Percentiles rank a stretch among this genome's conserved stretches.
phyloP scores from a whole-genome alignment of 2,113 vertebrate genomes.

The Condylura cristata region DNA sequence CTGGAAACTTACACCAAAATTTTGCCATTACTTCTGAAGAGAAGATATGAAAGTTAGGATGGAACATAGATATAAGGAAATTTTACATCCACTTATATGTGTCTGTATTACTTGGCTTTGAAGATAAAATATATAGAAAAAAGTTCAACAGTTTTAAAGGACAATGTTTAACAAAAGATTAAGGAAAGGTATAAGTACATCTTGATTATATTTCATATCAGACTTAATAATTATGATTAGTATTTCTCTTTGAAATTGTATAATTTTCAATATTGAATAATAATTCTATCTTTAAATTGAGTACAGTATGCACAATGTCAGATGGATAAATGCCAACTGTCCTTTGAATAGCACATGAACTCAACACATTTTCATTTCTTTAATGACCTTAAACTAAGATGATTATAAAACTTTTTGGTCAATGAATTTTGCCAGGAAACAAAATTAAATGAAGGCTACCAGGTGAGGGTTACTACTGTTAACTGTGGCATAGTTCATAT shows the following conservation, averaged over 20 bases:
- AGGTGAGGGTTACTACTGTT: neutral
- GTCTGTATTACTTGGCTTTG: neutral
- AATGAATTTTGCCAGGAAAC: neutral
- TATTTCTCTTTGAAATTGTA: neutral
- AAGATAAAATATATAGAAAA: neutral
- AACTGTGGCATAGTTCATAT: neutral
- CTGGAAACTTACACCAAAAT: neutral
- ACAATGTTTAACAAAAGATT: neutral
- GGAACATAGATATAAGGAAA: neutral
- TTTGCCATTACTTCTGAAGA: neutral
- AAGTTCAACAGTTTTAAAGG: neutral
- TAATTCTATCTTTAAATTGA: neutral
- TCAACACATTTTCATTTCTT: slow-evolving; percentile 36
- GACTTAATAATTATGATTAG: slow-evolving; percentile 14
- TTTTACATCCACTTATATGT: neutral
- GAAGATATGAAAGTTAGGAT: neutral
- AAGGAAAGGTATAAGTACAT: neutral
- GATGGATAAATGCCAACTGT: neutral
- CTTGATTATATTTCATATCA: neutral
- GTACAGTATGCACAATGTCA: neutral
- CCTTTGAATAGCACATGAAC: neutral
- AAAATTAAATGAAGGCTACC: neutral
- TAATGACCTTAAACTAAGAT: neutral
- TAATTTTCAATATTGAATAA: slow-evolving; percentile 15
- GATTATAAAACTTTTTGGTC: neutral